Percentiles rank a stretch among this genome's conserved stretches.
Conservation (phyloP, 1,140 invertebrate species). For the Bombus superbus region DNA sequence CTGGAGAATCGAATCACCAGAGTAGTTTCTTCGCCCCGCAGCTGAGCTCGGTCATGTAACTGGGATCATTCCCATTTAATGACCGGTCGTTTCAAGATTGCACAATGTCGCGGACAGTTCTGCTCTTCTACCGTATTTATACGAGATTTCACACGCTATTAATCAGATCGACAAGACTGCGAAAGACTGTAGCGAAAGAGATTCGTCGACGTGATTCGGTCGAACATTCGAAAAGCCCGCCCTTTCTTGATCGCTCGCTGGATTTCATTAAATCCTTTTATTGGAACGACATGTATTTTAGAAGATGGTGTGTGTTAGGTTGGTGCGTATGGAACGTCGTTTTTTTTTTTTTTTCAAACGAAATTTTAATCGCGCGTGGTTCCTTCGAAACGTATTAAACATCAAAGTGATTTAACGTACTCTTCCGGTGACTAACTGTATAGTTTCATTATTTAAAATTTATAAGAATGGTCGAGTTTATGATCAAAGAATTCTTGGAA, state of each 20-base stretch:
- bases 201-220: not conserved
- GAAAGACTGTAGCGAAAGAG: not conserved
- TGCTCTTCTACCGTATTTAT: constrained; percentile 33
- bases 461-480: not conserved
- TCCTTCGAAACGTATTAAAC: too few species aligned
- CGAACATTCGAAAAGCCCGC: too few species aligned
- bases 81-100: constrained; percentile 43
- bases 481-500: not conserved
- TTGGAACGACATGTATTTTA: rapidly evolving
- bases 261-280: not conserved
- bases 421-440: not conserved
- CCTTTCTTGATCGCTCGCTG: not conserved
- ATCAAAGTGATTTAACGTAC: not conserved
- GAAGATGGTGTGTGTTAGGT: not conserved
- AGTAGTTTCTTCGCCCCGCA: not conserved
- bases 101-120: constrained; percentile 35
- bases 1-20: constrained; percentile 18
- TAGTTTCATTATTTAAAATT: not conserved
- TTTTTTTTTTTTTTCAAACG: not conserved
- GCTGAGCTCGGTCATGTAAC: constrained; percentile 8
- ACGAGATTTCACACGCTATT: constrained; percentile 4
- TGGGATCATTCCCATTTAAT: constrained; percentile 48
- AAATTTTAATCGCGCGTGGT: not conserved
- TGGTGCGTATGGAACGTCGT: too few species aligned
- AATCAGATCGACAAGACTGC: constrained; percentile 37